Percentiles rank a stretch among this genome's conserved stretches.
Evolutionary conservation across 2,113 vertebrate species (phyloP).

Genomic region (Garra rufa): DNA sequence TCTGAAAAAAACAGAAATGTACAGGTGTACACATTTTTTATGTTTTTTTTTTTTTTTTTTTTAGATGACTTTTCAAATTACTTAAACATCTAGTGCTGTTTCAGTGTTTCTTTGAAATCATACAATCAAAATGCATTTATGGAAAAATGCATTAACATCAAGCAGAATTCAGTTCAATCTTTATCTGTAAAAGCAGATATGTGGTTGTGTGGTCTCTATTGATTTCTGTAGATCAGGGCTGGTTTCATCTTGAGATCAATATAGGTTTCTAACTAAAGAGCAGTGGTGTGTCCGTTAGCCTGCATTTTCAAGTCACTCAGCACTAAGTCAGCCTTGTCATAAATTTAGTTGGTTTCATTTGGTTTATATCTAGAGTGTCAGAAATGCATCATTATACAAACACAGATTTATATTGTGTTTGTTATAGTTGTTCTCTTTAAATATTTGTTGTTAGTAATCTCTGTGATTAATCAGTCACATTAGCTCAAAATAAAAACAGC

Average conservation of each 20-base stretch:
- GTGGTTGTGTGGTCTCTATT: slow-evolving; percentile 13
- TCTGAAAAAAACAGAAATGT: no score
- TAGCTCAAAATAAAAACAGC: background rate
- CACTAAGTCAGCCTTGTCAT: background rate
- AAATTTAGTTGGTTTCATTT: background rate
- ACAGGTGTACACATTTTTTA: no score
- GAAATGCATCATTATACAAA: background rate
- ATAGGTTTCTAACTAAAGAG: slow-evolving; percentile 11
- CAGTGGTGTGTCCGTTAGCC: background rate
- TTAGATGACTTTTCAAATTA: background rate
- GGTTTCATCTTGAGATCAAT: background rate
- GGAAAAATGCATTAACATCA: background rate
- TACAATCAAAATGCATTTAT: background rate
- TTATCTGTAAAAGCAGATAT: background rate
- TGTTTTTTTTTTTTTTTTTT: background rate
- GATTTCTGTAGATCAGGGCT: background rate
- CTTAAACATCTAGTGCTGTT: background rate
- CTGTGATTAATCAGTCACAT: background rate
- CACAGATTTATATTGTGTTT: background rate
- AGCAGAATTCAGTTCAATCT: background rate
- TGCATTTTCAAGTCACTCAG: background rate
- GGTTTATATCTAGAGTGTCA: background rate
- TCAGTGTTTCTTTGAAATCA: background rate
- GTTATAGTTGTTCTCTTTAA: background rate
- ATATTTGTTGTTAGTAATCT: background rate